Conservation (phyloP, 2,888 invertebrate genomes). For the Hololepta plana region DNA sequence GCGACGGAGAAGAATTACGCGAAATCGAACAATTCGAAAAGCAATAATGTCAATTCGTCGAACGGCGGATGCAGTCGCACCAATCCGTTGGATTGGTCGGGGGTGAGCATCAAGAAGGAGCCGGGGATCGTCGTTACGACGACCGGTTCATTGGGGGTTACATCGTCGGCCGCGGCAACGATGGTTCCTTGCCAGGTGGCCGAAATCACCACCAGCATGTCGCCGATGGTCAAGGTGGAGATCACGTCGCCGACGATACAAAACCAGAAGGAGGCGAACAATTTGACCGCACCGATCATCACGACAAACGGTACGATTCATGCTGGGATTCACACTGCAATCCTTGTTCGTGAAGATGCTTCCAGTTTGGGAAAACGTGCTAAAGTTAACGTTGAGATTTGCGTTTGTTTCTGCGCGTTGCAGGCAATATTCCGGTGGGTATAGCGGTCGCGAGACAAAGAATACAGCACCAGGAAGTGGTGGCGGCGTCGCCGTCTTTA, state of each 20-base stretch:
- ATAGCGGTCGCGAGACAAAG: constrained; percentile 72
- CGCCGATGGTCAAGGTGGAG: constrained; percentile 41
- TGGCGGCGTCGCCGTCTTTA: constrained; percentile 28
- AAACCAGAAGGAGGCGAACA: constrained; percentile 26
- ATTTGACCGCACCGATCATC: constrained; percentile 14
- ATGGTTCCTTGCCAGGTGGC: constrained; percentile 35
- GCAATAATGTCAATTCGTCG: no score
- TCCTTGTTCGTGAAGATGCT: not conserved
- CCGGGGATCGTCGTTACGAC: no score
- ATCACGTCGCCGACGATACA: constrained; percentile 46
- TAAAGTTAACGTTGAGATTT: not conserved
- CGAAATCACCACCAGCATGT: constrained; percentile 37
- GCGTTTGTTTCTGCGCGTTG: constrained; percentile 4
- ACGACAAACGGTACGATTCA: constrained; percentile 15
- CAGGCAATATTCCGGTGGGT: constrained; percentile 52
- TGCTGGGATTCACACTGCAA: not conserved
- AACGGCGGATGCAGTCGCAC: constrained; percentile 55
- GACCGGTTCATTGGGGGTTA: no score
- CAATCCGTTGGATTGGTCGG: constrained; percentile 44
- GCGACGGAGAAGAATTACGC: no score
- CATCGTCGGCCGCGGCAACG: constrained; percentile 13
- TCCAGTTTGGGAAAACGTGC: not conserved
- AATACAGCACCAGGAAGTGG: constrained; percentile 32
- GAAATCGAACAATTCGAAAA: constrained; percentile 18
- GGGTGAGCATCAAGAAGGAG: constrained; percentile 47